A percentile compares a stretch with the other conserved stretches of the same genome.
Evolutionary conservation across 2,888 invertebrate species (phyloP).

Genomic region (Aproaerema taeniolella): DNA sequence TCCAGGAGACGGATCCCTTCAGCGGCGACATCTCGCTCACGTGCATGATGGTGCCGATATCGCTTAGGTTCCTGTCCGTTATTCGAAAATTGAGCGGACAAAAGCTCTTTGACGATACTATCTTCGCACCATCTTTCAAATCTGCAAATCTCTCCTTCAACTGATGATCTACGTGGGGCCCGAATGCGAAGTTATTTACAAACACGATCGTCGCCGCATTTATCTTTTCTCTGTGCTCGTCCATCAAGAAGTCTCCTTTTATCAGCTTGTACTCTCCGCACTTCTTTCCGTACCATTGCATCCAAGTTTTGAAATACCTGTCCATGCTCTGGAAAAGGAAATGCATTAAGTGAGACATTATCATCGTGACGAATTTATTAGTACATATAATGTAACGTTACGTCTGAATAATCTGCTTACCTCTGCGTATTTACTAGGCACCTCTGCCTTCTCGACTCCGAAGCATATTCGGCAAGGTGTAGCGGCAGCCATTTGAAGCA

Average conservation of each 20-base stretch:
- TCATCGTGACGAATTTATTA: too few species aligned
- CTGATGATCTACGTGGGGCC: conserved; percentile 97
- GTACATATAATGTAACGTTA: too few species aligned
- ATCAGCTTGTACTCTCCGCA: conserved; percentile 93
- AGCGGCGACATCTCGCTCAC: conserved; percentile 97
- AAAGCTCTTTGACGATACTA: conserved; percentile 99
- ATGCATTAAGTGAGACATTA: neutral
- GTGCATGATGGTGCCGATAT: conserved; percentile 99
- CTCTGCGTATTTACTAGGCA: conserved; percentile 96
- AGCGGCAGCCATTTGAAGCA: conserved; percentile 98
- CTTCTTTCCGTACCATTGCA: conserved; percentile 98
- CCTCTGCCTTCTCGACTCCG: conserved; percentile 98
- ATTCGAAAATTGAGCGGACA: conserved; percentile 99
- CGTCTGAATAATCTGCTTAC: conserved; percentile 51
- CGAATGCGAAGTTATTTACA: conserved; percentile 99
- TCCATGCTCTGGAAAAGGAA: conserved; percentile 86
- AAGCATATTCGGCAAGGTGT: conserved; percentile 94
- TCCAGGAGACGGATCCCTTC: conserved; percentile 98
- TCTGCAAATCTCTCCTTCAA: conserved; percentile 97
- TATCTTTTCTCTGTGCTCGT: conserved; percentile 95
- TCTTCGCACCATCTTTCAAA: conserved; percentile 95
- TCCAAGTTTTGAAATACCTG: conserved; percentile 93
- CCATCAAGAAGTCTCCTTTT: conserved; percentile 96
- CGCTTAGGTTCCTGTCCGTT: conserved; percentile 97
- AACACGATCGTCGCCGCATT: conserved; percentile 97